Base-by-base conservation (phyloP, 2,797 vertebrate species). In the Oreochromis mossambicus region DNA sequence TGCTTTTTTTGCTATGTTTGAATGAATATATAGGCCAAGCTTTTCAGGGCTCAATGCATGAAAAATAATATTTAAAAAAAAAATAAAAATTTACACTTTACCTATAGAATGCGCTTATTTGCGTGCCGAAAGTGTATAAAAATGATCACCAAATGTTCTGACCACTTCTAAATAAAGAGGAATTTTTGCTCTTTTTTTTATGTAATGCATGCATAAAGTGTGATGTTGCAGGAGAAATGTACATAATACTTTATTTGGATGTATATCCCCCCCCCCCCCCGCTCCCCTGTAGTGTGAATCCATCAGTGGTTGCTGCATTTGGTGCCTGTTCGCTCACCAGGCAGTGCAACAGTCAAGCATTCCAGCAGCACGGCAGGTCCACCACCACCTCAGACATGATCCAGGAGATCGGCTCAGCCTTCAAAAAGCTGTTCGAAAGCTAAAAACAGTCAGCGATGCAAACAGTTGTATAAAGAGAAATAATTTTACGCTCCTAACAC, bases 351-450 rank as follows among this genome's bases (percentile, higher is more conserved):
- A 96, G 89, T 82, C 98, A 98, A 91, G 99, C 98, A 81, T 99
- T 99, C 91, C 97, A 97, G 90, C 97, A 94, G 89, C 95, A 97
- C 0, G 97, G 98, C 90, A 97, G 99, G 32, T 97, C 98, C 87
- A 98, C 97, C 93, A 99, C 98, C 84, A 97, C 99, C 78, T 96
- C 97, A 0, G 98, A 99, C 95, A 99, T 99, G 98, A 96, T 99
- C 90, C 95, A 97, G 70, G 98, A 99, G 95, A 96, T 99, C 5
- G 97, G 98, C 78, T 91, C 96, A 1, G 98, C 98, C 83, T 99
- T 99, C 95, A 97, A 87, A 92, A 97, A 96, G 91, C 97, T 99
- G 43, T 99, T 98, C 85, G 97, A 99, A 93, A 97, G 94, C 93
- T 99, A 96, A 98, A 93, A 95, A 96, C 10, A 9, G 8, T 19